Base-by-base conservation (phyloP, 2,113 vertebrate genomes). In the Channa maculata region DNA sequence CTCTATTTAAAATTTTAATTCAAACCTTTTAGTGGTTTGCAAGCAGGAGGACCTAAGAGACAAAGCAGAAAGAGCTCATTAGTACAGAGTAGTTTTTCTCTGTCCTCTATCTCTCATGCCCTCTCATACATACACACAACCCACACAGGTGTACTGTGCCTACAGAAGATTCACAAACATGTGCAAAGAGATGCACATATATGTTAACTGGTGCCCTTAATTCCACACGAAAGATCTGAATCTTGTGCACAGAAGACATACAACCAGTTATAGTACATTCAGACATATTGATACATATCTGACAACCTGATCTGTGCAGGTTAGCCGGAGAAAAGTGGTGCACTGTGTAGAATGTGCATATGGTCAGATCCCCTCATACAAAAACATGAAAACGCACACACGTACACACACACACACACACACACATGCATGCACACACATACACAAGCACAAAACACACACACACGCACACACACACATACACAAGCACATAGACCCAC, bases 11-110 rank as follows among this genome's bases (percentile, higher is more conserved):
- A 90, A 88, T 91, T 87, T 91, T 88, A 88, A 90, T 91, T 90
- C 84, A 89, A 90, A 89, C 88, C 89, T 93, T 92, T 92, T 90
- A 92, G 90, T 86, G 86, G 87, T 79, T 80, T 75, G 82, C 59
- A 41, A 70, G 82, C 49, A 88, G 80, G 61, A 76, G 71, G 75
- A 50, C 88, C 79, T 77, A 61, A 57, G 85, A 91, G 85, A 90
- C 83, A 79, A 75, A 84, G 85, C 79, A 78, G 74, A 38, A 51
- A 59, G 75, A 38, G 75, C 81, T 92, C 83, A 91, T 88, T 88
- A 91, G 73, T 24, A 54, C n/a, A 61, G 65, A 85, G 79, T 66
- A 39, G 58, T 79, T 41, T 71, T 49, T 71, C 77, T 84, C 83
- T 77, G 58, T 73, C 79, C 71, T 75, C 7, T 53, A 6, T 14